phyloP scores from a whole-genome alignment of 2,113 vertebrate species.

The Chlamydotis undulata region DNA sequence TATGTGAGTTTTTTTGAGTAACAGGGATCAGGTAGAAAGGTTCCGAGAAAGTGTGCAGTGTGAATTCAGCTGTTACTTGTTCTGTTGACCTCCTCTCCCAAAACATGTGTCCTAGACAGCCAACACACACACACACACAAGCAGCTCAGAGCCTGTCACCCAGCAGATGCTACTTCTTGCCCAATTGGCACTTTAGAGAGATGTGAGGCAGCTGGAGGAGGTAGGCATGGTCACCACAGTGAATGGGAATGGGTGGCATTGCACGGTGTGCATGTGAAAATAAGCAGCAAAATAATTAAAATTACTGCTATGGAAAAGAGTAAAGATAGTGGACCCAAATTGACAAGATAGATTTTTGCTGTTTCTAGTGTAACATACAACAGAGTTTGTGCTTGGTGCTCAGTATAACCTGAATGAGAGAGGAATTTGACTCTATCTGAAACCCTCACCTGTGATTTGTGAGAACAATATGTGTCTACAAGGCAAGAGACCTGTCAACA shows the following conservation, averaged over 20 bases:
- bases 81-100: background rate
- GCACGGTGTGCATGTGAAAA: background rate
- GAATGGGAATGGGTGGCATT: background rate
- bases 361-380: background rate
- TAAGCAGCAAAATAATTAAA: background rate
- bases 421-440: background rate
- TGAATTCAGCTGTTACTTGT: background rate
- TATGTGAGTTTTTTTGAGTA: background rate
- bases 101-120: background rate
- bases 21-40: background rate
- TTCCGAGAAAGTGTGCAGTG: background rate
- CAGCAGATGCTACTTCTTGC: background rate
- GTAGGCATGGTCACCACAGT: background rate
- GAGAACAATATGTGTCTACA: background rate
- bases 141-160: background rate
- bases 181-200: background rate
- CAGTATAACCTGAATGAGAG: background rate
- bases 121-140: accelerated
- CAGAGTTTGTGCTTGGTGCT: background rate
- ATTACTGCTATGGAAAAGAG: background rate
- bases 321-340: background rate
- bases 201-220: background rate
- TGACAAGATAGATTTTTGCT: background rate
- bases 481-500: background rate
- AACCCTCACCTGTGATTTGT: background rate